Percentiles rank a stretch among this genome's conserved stretches.
Evolutionary conservation across 2,113 vertebrate genomes (phyloP).

Genomic region (Dicaeum eximium): DNA sequence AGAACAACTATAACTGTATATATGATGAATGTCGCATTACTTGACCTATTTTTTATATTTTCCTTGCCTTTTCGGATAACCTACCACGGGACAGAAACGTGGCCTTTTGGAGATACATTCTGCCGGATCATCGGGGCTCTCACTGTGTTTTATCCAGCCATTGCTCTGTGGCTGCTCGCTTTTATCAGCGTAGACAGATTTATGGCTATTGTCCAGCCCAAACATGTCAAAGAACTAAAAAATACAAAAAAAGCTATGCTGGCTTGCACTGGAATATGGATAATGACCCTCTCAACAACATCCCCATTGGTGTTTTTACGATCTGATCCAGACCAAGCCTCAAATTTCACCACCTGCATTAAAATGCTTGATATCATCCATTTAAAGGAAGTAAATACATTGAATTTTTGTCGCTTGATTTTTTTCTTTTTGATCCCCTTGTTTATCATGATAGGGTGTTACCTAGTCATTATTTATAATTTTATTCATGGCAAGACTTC

Average conservation of each 20-base stretch:
- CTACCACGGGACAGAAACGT: constrained; percentile 80
- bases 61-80: constrained; percentile 87
- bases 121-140: constrained; percentile 84
- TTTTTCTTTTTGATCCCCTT: constrained; percentile 91
- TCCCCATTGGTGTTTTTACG: constrained; percentile 79
- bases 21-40: constrained; percentile 93
- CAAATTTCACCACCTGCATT: constrained; percentile 84
- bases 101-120: constrained; percentile 88
- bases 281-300: constrained; percentile 84
- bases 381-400: constrained; percentile 74
- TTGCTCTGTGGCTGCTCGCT: constrained; percentile 92
- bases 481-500: constrained; percentile 87
- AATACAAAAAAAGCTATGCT: constrained; percentile 86
- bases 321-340: constrained; percentile 78
- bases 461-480: constrained; percentile 86
- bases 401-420: constrained; percentile 84
- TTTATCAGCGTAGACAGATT: constrained; percentile 94
- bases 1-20: constrained; percentile 90
- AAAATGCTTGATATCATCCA: constrained; percentile 89
- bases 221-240: constrained; percentile 87
- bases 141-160: constrained; percentile 90
- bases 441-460: constrained; percentile 91
- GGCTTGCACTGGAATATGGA: constrained; percentile 82
- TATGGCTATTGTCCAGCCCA: constrained; percentile 93
- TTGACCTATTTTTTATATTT: constrained; percentile 87